Percentiles rank a stretch among this genome's conserved stretches.
Conservation (phyloP, 2,113 vertebrate species). For the Onychostoma macrolepis region DNA sequence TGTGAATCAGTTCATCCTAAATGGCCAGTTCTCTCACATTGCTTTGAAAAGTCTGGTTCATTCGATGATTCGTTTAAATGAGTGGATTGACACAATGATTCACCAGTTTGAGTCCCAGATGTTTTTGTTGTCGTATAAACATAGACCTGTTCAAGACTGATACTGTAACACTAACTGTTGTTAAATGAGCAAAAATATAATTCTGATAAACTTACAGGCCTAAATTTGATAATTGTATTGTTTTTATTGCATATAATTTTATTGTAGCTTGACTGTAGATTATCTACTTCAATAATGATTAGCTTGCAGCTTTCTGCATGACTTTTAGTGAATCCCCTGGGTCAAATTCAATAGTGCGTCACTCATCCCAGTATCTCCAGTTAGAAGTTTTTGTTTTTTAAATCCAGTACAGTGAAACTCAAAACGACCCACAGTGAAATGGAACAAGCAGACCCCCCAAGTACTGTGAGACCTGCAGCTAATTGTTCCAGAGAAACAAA, state of each 20-base stretch:
- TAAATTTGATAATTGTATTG: not conserved
- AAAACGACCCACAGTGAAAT: slow-evolving; percentile 26
- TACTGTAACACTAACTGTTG: not conserved
- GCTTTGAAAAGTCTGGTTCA: not conserved
- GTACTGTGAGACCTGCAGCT: slow-evolving; percentile 2
- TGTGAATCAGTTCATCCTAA: not conserved
- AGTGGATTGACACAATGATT: not conserved
- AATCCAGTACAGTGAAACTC: not conserved
- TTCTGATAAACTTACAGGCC: not conserved
- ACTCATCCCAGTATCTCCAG: not conserved
- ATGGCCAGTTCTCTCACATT: not conserved
- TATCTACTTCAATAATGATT: not conserved
- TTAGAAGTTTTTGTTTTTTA: not conserved
- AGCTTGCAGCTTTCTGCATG: not conserved
- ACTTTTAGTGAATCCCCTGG: not conserved
- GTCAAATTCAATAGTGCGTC: not conserved
- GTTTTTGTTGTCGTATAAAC: not conserved
- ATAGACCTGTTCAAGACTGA: not conserved
- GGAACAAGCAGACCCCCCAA: slow-evolving; percentile 18
- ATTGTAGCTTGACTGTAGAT: not conserved
- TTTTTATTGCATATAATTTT: no score
- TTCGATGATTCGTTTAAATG: not conserved
- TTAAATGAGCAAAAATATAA: not conserved
- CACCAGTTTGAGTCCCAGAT: not conserved
- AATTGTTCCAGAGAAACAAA: slow-evolving; percentile 17